Percentiles rank a stretch among this genome's conserved stretches.
phyloP scores from a whole-genome alignment of 2,888 invertebrate genomes.

The Caenorhabditis auriculariae region DNA sequence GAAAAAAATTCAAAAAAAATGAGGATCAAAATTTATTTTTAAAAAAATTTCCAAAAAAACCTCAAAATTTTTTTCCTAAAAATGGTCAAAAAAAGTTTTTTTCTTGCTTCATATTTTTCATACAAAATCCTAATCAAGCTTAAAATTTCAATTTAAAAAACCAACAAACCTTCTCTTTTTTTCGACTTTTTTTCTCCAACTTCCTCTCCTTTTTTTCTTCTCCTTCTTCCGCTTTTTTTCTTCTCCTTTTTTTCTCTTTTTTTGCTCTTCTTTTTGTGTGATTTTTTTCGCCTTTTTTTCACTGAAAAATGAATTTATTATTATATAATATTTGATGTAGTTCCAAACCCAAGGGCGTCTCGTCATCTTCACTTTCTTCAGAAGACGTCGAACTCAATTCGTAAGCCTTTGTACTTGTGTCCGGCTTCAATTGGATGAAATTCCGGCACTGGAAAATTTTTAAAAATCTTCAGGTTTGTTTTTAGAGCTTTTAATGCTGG shows the following conservation, averaged over 20 bases:
- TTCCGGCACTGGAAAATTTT: constrained; percentile 64
- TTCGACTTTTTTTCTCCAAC: constrained; percentile 4
- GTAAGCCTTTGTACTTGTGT: constrained; percentile 61
- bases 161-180: too few species aligned
- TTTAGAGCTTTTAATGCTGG: too few species aligned
- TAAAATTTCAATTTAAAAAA: too few species aligned
- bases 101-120: too few species aligned
- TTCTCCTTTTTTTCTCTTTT: constrained; percentile 20
- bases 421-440: constrained; percentile 65
- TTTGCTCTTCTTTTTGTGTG: constrained; percentile 20
- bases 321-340: not conserved
- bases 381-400: constrained; percentile 68
- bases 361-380: constrained; percentile 64
- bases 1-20: too few species aligned
- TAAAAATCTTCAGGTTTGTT: not conserved
- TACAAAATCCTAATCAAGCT: too few species aligned
- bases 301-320: constrained; percentile 13
- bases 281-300: constrained; percentile 19
- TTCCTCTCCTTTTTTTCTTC: constrained; percentile 11
- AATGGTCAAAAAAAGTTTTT: too few species aligned
- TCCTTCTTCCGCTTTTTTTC: constrained; percentile 19
- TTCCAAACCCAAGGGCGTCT: constrained; percentile 41
- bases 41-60: too few species aligned
- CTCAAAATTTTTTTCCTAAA: too few species aligned
- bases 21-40: too few species aligned